These are phyloP conservation scores for Meloidogyne hapla DNA, from an alignment of 1,140 invertebrate genomes.

Conservation along the genomic window DNA sequence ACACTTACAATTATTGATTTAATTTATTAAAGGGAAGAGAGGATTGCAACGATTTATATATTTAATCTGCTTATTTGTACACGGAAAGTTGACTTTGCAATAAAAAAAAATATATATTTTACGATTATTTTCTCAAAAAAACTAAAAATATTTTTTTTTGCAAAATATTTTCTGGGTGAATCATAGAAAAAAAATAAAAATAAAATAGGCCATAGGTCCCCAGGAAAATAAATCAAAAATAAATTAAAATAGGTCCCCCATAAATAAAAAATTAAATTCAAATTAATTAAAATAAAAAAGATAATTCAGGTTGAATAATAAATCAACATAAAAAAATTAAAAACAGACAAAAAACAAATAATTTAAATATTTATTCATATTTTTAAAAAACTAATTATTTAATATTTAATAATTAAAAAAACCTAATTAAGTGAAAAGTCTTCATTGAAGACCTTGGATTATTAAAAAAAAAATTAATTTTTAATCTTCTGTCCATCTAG, in stretches of 20 bases:
- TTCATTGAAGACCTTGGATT: not conserved
- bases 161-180: not conserved
- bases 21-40: not conserved
- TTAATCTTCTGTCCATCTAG: conserved; percentile 46
- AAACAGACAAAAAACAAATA: not conserved
- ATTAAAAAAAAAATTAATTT: not conserved
- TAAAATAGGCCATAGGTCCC: too few relatives aligned
- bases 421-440: too few relatives aligned
- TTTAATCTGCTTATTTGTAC: not conserved
- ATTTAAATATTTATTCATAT: not conserved
- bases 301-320: too few relatives aligned
- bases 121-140: not conserved
- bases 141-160: not conserved
- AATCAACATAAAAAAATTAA: not conserved
- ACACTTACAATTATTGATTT: too few relatives aligned
- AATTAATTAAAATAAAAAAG: too few relatives aligned
- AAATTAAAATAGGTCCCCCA: too few relatives aligned
- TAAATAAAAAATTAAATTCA: too few relatives aligned
- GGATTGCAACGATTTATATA: not conserved
- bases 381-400: too few relatives aligned
- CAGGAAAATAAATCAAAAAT: too few relatives aligned
- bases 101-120: not conserved
- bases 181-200: too few relatives aligned
- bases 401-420: too few relatives aligned
- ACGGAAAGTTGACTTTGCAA: not conserved